phyloP scores from a whole-genome alignment of 2,113 vertebrate species.

The Misgurnus anguillicaudatus region DNA sequence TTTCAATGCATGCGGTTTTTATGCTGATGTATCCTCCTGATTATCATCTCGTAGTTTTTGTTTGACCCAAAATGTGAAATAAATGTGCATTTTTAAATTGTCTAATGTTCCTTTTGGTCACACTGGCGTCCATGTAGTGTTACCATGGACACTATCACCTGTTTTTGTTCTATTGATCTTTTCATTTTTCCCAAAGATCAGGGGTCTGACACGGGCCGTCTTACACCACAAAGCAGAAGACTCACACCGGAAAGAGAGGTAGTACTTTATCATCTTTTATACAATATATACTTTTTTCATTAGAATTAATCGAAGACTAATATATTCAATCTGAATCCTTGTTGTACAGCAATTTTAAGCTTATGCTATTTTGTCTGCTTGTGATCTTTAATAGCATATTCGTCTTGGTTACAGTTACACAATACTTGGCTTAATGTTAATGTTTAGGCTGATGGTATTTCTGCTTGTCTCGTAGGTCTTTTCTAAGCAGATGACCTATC shows the following conservation, averaged over 20 bases:
- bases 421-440: neutral
- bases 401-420: neutral
- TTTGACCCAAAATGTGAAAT: slow-evolving; percentile 56
- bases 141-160: neutral
- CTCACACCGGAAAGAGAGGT: slow-evolving; percentile 91
- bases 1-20: neutral
- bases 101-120: slow-evolving; percentile 1
- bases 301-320: neutral
- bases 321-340: neutral
- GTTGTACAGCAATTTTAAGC: neutral
- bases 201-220: slow-evolving; percentile 80
- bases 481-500: slow-evolving; percentile 79
- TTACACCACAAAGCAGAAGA: slow-evolving; percentile 82
- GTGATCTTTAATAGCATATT: neutral
- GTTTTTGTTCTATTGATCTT: slow-evolving; percentile 31
- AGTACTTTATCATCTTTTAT: slow-evolving; percentile 48
- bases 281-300: neutral
- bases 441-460: slow-evolving; percentile 18
- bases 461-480: slow-evolving; percentile 68
- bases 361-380: neutral
- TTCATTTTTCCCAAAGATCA: slow-evolving; percentile 77
- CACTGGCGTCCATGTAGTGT: slow-evolving; percentile 24
- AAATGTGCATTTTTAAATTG: slow-evolving; percentile 44
- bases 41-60: slow-evolving; percentile 33
- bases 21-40: neutral